Conservation (phyloP, 1,140 invertebrate genomes). For the Chlorops oryzae region DNA sequence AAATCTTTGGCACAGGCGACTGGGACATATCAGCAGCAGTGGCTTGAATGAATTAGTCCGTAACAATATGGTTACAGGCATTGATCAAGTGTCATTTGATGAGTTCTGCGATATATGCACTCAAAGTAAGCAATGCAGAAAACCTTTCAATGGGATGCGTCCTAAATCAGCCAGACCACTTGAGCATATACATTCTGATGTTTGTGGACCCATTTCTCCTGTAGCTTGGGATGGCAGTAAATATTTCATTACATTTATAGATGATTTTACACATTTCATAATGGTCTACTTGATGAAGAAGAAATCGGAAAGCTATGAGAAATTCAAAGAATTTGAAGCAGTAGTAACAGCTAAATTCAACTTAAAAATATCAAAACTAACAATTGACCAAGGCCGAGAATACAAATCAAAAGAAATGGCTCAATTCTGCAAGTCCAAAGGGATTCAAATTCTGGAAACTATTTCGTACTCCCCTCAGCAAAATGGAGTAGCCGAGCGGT, state of each 20-base stretch:
- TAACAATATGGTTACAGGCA: too few species aligned
- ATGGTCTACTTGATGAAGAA: slow-evolving; percentile 5
- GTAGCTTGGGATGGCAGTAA: slow-evolving; percentile 25
- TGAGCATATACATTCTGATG: slow-evolving; percentile 39
- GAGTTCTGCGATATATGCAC: too few species aligned
- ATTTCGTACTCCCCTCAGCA: slow-evolving; percentile 32
- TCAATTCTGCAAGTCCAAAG: slow-evolving; percentile 5
- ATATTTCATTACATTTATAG: slow-evolving; percentile 46
- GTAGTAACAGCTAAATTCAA: slow-evolving; percentile 18
- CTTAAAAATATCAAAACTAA: slow-evolving; percentile 3
- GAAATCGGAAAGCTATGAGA: slow-evolving; percentile 1
- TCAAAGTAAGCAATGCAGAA: background rate
- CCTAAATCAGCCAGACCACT: slow-evolving; percentile 9
- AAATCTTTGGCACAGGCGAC: too few species aligned
- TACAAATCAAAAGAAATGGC: slow-evolving; percentile 16
- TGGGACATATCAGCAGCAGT: too few species aligned
- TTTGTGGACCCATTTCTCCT: slow-evolving; percentile 39
- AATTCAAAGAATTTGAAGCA: slow-evolving; percentile 3
- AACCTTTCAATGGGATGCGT: background rate
- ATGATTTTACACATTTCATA: slow-evolving; percentile 45
- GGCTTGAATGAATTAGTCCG: too few species aligned
- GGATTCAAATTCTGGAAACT: slow-evolving; percentile 22
- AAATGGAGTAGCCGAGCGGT: slow-evolving; percentile 35
- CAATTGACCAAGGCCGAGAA: slow-evolving; percentile 35
- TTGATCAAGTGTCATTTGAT: too few species aligned